These are phyloP conservation scores for Papilio protenor DNA, from an alignment of 2,888 invertebrate species.

Conservation along the genomic window DNA sequence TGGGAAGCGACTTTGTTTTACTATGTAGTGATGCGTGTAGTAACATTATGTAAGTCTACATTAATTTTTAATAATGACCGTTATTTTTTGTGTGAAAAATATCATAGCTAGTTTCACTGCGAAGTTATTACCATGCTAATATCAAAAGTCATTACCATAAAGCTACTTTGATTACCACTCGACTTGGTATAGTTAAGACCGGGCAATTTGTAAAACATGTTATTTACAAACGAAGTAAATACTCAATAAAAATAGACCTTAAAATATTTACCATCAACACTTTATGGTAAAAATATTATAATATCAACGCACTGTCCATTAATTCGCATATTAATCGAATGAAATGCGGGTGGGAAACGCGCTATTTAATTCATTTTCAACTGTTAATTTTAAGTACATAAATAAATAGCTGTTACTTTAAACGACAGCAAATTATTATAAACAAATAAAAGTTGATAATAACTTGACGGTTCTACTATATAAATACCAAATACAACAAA, in stretches of 20 bases:
- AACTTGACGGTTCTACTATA: too few species aligned
- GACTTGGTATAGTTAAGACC: background rate
- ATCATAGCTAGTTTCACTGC: background rate
- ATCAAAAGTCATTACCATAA: conserved; percentile 14
- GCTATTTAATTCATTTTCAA: background rate
- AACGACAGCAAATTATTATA: background rate
- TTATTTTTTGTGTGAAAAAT: background rate
- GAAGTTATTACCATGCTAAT: conserved; percentile 7
- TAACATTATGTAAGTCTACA: too few species aligned
- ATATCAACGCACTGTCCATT: too few species aligned
- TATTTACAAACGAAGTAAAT: background rate
- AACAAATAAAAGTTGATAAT: background rate
- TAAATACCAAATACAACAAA: too few species aligned
- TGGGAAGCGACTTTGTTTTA: too few species aligned
- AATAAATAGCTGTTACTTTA: background rate
- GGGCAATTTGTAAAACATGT: background rate
- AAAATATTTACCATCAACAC: background rate
- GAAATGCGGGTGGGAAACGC: too few species aligned
- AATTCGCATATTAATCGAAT: too few species aligned
- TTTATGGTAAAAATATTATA: background rate
- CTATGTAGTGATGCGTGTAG: too few species aligned
- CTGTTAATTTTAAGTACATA: background rate
- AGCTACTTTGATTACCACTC: conserved; percentile 1
- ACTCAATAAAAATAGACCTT: background rate
- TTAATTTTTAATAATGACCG: background rate